Evolutionary conservation across 1,140 invertebrate genomes (phyloP).

Genomic region (Leguminivora glycinivorella): DNA sequence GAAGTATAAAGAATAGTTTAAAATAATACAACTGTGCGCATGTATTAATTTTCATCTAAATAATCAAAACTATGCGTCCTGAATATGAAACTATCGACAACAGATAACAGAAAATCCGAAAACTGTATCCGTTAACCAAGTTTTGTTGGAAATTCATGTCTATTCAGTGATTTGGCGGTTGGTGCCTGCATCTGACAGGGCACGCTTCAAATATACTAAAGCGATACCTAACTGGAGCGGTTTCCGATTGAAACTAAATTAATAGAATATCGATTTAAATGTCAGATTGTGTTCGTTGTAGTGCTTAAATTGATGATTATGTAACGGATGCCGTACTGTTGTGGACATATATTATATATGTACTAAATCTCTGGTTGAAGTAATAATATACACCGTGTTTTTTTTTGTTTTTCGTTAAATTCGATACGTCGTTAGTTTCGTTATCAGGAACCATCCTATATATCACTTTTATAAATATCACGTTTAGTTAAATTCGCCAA

Average conservation of each 20-base stretch:
- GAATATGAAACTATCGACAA: too few relatives aligned
- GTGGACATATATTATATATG: background rate
- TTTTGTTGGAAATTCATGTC: background rate
- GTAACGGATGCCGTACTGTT: background rate
- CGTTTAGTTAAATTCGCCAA: too few relatives aligned
- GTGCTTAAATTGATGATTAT: background rate
- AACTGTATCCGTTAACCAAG: background rate
- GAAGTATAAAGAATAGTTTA: too few relatives aligned
- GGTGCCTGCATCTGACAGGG: background rate
- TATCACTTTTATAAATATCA: too few relatives aligned
- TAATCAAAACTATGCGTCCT: too few relatives aligned
- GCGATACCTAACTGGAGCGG: background rate
- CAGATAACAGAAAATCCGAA: background rate
- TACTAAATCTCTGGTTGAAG: too few relatives aligned
- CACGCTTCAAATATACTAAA: background rate
- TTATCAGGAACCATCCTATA: too few relatives aligned
- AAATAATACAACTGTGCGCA: too few relatives aligned
- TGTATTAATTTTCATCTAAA: too few relatives aligned
- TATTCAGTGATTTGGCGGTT: background rate
- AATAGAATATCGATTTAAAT: background rate
- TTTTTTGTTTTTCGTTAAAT: too few relatives aligned
- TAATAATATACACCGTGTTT: too few relatives aligned
- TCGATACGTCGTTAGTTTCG: too few relatives aligned
- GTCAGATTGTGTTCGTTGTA: background rate
- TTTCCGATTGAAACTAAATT: background rate